Percentiles rank a stretch among this genome's conserved stretches.
phyloP scores from a whole-genome alignment of 2,113 vertebrate species.

The Antennarius striatus region DNA sequence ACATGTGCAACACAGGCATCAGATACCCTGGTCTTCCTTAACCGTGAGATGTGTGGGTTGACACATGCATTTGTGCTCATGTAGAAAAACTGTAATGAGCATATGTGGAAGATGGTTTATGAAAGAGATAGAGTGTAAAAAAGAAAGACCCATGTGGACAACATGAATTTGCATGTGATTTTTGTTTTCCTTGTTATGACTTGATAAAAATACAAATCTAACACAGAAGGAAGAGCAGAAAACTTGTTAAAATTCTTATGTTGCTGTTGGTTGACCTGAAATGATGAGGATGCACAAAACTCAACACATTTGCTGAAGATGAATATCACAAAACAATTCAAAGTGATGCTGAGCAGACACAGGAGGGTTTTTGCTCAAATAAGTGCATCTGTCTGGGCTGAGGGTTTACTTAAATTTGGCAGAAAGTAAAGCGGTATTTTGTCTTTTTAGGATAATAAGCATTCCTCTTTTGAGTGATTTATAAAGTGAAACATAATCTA shows the following conservation, averaged over 20 bases:
- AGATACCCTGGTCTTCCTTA: no score
- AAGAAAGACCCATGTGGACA: not conserved
- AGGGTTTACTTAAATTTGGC: constrained; percentile 19
- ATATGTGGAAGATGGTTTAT: not conserved
- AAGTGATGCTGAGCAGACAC: not conserved
- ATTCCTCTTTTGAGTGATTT: not conserved
- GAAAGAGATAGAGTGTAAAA: constrained; percentile 3
- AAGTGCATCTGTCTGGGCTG: not conserved
- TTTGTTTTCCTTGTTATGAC: not conserved
- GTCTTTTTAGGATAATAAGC: constrained; percentile 14
- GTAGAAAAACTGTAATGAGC: not conserved
- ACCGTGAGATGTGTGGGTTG: not conserved
- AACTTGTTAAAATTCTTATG: no score
- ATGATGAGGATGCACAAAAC: not conserved
- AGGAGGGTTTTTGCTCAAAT: constrained; percentile 21
- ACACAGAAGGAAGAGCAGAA: not conserved
- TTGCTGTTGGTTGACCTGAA: no score
- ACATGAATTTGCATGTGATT: constrained; percentile 8
- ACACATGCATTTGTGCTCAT: not conserved
- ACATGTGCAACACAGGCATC: no score
- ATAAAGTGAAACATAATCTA: not conserved
- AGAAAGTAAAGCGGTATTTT: constrained; percentile 5
- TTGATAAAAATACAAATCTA: not conserved
- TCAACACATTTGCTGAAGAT: not conserved
- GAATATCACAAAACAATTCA: not conserved